Evolutionary conservation across 1,140 invertebrate genomes (phyloP), one percentile per base, ranked within the genome.

Genomic region (Ditylenchus dipsaci): DNA sequence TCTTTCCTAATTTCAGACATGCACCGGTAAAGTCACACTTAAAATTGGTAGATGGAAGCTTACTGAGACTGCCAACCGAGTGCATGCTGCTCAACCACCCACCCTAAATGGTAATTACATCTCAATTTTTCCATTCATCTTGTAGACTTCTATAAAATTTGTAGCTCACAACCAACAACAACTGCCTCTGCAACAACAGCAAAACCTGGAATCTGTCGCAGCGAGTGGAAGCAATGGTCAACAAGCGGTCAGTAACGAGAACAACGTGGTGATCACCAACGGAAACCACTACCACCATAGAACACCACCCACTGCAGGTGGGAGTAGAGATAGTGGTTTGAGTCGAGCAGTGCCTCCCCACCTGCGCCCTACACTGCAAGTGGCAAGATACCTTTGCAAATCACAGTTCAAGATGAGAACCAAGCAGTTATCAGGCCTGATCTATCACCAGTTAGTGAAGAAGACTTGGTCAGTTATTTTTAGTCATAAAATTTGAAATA

Each of bases 41-140:
- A 81, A 81, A 69, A 71, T 81, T 62, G 71, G 78, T 17, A 65
- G 80, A 26, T 81, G 80, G 80, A 81, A 81, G 58, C 53, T 81
- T 19, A 77, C 69, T 9, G 80, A 82, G 53, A 73, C 78, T 21
- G 75, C 80, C 11, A 78, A 78, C 56, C 63, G 72, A 38, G 78
- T 81, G 11, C 80, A 76, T 45, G 76, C 76, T 8, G 77, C 78
- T 23, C 68, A 78, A 26, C 65, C 74, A 33, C 74, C 75, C 11
- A 65, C 21, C 26, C 49, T 26, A 58, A 29, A n/a, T 68, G n/a
- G 62, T 43, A 58, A 17, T 53, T 7, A 1, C 21, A 9, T 26
- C 19, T 47, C 29, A 30, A 19, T 47, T n/a, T 49, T 19, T 23
- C 27, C 23, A 63, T 23, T n/a, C n/a, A 42, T 17, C 15, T n/a